A percentile compares a stretch with the other conserved stretches of the same genome.
phyloP scores from a whole-genome alignment of 2,888 invertebrate species.

The Papilio protenor region DNA sequence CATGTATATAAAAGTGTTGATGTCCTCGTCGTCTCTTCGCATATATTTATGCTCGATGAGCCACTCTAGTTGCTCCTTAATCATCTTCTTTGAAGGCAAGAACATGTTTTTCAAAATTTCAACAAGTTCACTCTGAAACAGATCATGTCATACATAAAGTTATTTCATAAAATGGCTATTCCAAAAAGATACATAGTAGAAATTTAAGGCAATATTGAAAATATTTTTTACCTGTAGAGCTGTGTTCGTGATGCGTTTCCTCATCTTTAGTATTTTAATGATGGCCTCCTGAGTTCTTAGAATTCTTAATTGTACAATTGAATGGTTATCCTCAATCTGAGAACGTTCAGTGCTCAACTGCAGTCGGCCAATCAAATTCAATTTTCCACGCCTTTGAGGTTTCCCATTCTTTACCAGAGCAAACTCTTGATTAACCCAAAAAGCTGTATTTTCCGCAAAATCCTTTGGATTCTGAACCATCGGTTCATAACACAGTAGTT shows the following conservation, averaged over 20 bases:
- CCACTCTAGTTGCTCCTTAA: conserved; percentile 99
- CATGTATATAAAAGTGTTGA: conserved; percentile 99
- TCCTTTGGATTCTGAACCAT: conserved; percentile 95
- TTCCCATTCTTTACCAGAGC: conserved; percentile 97
- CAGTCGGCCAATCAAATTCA: conserved; percentile 97
- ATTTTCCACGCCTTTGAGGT: conserved; percentile 96
- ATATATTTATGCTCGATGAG: conserved; percentile 99
- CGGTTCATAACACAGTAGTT: conserved; percentile 93
- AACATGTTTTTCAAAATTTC: conserved; percentile 99
- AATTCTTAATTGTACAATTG: conserved; percentile 98
- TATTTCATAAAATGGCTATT: not conserved
- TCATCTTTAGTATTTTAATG: conserved; percentile 99
- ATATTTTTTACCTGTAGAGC: conserved; percentile 89
- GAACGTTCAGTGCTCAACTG: conserved; percentile 97
- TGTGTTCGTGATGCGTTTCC: conserved; percentile 96
- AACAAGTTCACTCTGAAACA: conserved; percentile 93
- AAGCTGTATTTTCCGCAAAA: conserved; percentile 95
- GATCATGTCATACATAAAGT: not conserved
- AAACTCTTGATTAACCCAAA: conserved; percentile 99
- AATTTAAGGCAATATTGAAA: not conserved
- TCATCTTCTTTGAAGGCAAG: conserved; percentile 99
- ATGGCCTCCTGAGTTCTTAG: conserved; percentile 98
- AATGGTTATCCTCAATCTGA: conserved; percentile 98
- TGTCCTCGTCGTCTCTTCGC: conserved; percentile 97
- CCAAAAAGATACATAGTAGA: not conserved